Conservation (phyloP, 2,888 invertebrate genomes). For the Sphecodes monilicornis region DNA sequence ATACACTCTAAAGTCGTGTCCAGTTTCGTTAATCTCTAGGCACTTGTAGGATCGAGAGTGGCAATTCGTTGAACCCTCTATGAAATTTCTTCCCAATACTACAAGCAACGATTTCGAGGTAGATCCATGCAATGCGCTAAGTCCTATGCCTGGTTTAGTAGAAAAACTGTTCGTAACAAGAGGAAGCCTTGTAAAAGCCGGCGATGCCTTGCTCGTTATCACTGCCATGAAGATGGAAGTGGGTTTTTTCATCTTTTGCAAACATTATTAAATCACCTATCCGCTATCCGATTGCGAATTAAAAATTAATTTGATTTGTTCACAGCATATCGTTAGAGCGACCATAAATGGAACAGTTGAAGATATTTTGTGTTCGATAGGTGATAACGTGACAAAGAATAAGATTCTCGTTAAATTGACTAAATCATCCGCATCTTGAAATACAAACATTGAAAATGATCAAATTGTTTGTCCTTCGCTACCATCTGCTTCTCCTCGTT, state of each 20-base stretch:
- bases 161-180: slow-evolving; percentile 94
- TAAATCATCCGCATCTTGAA: slow-evolving; percentile 26
- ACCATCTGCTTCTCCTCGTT: neutral
- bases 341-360: slow-evolving; percentile 91
- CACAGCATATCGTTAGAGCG: slow-evolving; percentile 93
- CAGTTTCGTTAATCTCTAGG: slow-evolving; percentile 78
- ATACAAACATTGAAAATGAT: neutral
- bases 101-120: slow-evolving; percentile 79
- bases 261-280: neutral
- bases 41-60: slow-evolving; percentile 87
- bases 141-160: slow-evolving; percentile 98
- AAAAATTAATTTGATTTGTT: slow-evolving; percentile 60
- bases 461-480: neutral
- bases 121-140: slow-evolving; percentile 87
- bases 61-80: slow-evolving; percentile 87
- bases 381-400: slow-evolving; percentile 94
- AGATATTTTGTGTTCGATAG: slow-evolving; percentile 89
- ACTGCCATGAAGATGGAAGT: slow-evolving; percentile 99
- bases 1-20: neutral
- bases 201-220: slow-evolving; percentile 96
- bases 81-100: slow-evolving; percentile 86
- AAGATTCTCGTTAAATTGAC: slow-evolving; percentile 81
- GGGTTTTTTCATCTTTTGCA: slow-evolving; percentile 51
- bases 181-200: slow-evolving; percentile 93
- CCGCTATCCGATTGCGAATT: neutral